Percentiles rank a stretch among this genome's conserved stretches.
Conservation (phyloP, 2,113 vertebrate species). For the Melanocharis versteri region DNA sequence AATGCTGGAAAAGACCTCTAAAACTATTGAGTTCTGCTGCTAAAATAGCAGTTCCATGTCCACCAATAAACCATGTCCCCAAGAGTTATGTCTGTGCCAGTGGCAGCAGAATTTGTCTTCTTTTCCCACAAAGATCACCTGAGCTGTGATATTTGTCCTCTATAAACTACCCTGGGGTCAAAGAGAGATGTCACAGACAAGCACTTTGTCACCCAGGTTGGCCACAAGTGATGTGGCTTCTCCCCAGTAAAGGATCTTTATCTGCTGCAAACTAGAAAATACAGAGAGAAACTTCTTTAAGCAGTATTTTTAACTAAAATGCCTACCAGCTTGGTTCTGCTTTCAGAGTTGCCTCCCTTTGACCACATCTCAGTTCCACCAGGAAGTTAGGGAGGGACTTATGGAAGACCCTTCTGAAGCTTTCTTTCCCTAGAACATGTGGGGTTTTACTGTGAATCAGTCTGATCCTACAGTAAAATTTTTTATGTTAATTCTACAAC, state of each 20-base stretch:
- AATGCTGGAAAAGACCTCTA: background rate
- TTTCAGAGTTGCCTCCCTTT: background rate
- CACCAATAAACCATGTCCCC: background rate
- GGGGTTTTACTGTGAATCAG: background rate
- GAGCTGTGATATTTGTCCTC: background rate
- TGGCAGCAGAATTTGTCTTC: background rate
- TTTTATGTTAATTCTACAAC: background rate
- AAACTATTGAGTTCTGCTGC: background rate
- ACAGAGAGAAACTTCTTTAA: background rate
- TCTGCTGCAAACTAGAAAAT: background rate
- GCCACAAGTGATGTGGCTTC: background rate
- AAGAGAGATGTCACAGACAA: background rate
- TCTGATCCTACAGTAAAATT: background rate
- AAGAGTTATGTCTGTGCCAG: background rate
- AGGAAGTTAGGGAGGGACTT: background rate
- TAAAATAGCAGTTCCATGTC: background rate
- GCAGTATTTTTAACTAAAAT: background rate
- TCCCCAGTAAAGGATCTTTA: background rate
- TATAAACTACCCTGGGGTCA: background rate
- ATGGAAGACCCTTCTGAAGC: accelerated
- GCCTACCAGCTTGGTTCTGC: background rate
- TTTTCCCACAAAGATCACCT: background rate
- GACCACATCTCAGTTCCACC: background rate
- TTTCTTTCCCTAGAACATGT: background rate
- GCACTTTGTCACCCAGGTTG: accelerated